These are phyloP conservation scores for Gephyroberyx darwinii DNA, from an alignment of 2,797 vertebrate genomes.

Conservation along the genomic window DNA sequence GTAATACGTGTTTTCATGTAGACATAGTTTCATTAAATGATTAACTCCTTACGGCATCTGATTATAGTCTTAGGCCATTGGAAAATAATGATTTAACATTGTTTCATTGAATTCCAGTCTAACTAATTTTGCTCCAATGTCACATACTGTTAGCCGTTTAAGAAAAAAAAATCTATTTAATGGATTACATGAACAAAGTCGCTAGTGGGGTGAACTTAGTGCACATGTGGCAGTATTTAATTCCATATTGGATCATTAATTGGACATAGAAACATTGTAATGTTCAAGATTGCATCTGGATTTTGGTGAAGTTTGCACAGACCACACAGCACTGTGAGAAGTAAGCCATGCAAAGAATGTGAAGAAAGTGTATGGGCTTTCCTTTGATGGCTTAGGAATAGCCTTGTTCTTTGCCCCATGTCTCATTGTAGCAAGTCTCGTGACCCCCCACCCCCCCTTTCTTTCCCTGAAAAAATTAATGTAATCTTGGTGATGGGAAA, in stretches of 20 bases:
- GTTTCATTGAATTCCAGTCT: no score
- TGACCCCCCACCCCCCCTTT: conserved; percentile 41
- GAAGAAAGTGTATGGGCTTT: conserved; percentile 57
- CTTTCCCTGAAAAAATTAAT: conserved; percentile 56
- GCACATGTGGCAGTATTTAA: background rate
- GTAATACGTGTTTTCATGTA: conserved; percentile 46
- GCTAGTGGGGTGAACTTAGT: background rate
- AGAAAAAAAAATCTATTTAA: conserved; percentile 6
- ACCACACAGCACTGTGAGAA: conserved; percentile 39
- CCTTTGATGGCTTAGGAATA: conserved; percentile 61
- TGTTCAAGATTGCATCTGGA: background rate
- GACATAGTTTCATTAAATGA: conserved; percentile 15
- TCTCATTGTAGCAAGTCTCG: conserved; percentile 54
- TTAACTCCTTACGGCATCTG: background rate
- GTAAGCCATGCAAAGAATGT: conserved; percentile 61
- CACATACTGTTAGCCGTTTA: background rate
- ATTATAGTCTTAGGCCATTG: background rate
- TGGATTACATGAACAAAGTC: background rate
- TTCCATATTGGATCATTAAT: conserved; percentile 11
- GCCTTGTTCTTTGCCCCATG: conserved; percentile 55
- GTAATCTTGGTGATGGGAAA: conserved; percentile 55
- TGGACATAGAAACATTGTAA: conserved; percentile 1
- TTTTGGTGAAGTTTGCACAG: conserved; percentile 19
- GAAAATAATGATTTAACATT: background rate
- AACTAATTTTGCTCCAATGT: background rate